phyloP scores from a whole-genome alignment of 1,140 invertebrate genomes.

The Lepidurus apus region DNA sequence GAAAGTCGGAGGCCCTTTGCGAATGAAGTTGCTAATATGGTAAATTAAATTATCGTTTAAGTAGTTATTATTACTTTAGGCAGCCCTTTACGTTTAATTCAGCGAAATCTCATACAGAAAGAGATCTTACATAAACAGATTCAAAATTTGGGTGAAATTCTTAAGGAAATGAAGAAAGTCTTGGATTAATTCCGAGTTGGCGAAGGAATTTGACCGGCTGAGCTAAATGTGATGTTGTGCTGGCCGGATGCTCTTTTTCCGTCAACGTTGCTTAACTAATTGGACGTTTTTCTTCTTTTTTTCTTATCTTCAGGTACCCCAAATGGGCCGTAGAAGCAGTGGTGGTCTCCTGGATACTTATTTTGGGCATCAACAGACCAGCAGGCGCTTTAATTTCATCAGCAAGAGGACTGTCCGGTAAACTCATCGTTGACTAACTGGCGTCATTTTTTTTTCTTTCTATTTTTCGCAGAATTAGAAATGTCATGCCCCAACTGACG shows the following conservation, averaged over 20 bases:
- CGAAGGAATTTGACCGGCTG: background rate
- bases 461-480: background rate
- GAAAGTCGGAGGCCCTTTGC: no score
- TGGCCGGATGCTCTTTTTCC: background rate
- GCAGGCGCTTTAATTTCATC: background rate
- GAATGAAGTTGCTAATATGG: no score
- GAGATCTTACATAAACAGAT: no score
- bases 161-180: no score
- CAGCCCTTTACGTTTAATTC: no score
- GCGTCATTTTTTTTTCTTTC: background rate
- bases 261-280: background rate
- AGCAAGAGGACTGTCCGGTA: background rate
- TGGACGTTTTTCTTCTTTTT: background rate
- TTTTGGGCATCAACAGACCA: background rate
- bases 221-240: background rate
- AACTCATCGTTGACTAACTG: background rate
- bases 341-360: background rate
- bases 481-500: background rate
- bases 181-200: background rate
- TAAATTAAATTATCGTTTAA: no score
- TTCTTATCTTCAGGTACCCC: background rate
- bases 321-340: background rate
- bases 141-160: no score
- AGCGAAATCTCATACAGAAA: no score
- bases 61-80: no score